phyloP scores from a whole-genome alignment of 2,888 invertebrate genomes.

The Drosophila paranaensis region DNA sequence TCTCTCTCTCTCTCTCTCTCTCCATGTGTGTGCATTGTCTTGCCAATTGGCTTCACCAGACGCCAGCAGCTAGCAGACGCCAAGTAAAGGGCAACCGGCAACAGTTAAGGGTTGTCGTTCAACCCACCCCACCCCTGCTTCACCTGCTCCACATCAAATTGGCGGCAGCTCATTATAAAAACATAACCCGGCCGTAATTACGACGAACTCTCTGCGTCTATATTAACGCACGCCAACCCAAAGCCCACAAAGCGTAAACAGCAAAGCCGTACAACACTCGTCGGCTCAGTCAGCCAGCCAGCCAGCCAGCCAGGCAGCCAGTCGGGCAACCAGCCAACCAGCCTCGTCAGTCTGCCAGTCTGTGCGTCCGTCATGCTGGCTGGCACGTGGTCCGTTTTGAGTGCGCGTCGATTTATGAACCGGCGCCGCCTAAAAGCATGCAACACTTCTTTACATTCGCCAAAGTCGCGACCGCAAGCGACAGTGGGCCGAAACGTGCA shows the following conservation, averaged over 20 bases:
- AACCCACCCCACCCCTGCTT: too few relatives aligned
- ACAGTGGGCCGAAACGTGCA: constrained; percentile 14
- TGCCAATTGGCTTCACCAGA: constrained; percentile 16
- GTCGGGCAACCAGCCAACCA: not conserved
- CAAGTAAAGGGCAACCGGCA: constrained; percentile 8
- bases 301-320: not conserved
- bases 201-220: constrained; percentile 42
- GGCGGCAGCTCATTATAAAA: constrained; percentile 69
- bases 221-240: constrained; percentile 15
- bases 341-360: not conserved
- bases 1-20: not conserved
- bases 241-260: constrained; percentile 35
- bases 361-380: not conserved
- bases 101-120: constrained; percentile 1
- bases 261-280: constrained; percentile 13
- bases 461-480: constrained; percentile 11
- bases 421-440: constrained; percentile 66
- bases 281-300: constrained; percentile 6
- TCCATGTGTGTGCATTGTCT: constrained; percentile 12
- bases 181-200: constrained; percentile 69
- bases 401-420: constrained; percentile 64
- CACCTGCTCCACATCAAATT: constrained; percentile 16
- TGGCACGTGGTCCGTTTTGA: constrained; percentile 5
- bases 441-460: constrained; percentile 64
- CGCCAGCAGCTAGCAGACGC: not conserved